Evolutionary conservation across 2,797 vertebrate species (phyloP).

Genomic region (Mionectes olivaceus): DNA sequence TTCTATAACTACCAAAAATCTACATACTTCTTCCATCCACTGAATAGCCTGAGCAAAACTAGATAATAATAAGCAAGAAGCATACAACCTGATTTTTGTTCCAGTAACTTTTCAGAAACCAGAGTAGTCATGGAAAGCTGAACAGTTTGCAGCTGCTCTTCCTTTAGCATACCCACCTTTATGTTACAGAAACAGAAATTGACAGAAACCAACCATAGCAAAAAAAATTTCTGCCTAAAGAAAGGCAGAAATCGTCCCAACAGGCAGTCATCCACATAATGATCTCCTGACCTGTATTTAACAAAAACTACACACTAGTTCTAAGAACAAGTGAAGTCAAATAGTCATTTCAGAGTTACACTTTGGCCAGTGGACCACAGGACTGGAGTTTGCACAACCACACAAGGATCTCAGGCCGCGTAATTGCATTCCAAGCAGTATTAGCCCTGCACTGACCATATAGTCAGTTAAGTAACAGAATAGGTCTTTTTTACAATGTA

Average conservation of each 20-base stretch:
- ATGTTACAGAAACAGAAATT: conserved; percentile 15
- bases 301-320: conserved; percentile 12
- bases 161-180: not conserved
- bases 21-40: not conserved
- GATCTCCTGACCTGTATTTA: conserved; percentile 42
- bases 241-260: conserved; percentile 16
- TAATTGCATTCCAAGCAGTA: not conserved
- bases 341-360: conserved; percentile 11
- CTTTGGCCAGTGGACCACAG: conserved; percentile 17
- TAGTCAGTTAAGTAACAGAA: not conserved
- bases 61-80: not conserved
- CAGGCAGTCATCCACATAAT: conserved; percentile 21
- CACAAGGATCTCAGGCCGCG: not conserved
- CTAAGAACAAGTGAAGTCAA: not conserved
- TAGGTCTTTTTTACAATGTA: not conserved
- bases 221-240: not conserved
- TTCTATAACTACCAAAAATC: not conserved
- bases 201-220: not conserved
- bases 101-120: conserved; percentile 3
- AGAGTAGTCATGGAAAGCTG: not conserved
- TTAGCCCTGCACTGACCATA: not conserved
- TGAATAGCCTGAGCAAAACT: not conserved
- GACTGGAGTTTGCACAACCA: not conserved
- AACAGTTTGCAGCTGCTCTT: conserved; percentile 23
- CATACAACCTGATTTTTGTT: not conserved